Evolutionary conservation across 2,797 vertebrate species (phyloP).

Genomic region (Mormyrops boulengeri): DNA sequence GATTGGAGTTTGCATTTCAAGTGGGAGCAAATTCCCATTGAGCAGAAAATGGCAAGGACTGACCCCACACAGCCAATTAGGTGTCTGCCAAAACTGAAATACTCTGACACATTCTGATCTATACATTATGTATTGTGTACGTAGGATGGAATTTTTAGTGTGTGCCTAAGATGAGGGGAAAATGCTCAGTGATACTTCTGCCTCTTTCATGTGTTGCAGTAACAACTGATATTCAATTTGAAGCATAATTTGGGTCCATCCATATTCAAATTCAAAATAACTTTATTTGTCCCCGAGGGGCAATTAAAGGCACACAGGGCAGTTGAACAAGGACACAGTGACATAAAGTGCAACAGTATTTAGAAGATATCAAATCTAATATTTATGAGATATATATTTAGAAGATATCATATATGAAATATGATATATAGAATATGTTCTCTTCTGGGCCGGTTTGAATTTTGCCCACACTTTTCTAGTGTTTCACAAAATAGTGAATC

Average conservation of each 20-base stretch:
- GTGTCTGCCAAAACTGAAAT: slow-evolving; percentile 47
- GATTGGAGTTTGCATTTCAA: slow-evolving; percentile 99
- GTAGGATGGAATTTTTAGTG: neutral
- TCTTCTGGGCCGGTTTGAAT: neutral
- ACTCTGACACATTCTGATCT: neutral
- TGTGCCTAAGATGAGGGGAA: neutral
- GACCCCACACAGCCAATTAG: slow-evolving; percentile 91
- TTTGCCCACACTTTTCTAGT: neutral
- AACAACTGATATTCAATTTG: neutral
- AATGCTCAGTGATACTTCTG: neutral
- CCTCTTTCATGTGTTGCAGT: neutral
- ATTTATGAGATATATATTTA: neutral
- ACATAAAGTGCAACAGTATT: neutral
- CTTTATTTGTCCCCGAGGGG: neutral
- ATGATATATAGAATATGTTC: neutral
- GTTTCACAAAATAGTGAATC: neutral
- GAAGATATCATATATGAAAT: neutral
- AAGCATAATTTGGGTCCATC: neutral
- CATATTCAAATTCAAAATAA: neutral
- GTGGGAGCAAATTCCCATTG: slow-evolving; percentile 97
- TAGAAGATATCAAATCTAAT: neutral
- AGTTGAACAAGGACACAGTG: neutral
- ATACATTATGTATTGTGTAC: too few species aligned
- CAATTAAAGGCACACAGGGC: neutral
- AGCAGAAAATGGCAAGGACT: slow-evolving; percentile 92